Evolutionary conservation across 2,113 vertebrate species (phyloP), one percentile per base, ranked within the genome.

Genomic region (Erinaceus europaeus): DNA sequence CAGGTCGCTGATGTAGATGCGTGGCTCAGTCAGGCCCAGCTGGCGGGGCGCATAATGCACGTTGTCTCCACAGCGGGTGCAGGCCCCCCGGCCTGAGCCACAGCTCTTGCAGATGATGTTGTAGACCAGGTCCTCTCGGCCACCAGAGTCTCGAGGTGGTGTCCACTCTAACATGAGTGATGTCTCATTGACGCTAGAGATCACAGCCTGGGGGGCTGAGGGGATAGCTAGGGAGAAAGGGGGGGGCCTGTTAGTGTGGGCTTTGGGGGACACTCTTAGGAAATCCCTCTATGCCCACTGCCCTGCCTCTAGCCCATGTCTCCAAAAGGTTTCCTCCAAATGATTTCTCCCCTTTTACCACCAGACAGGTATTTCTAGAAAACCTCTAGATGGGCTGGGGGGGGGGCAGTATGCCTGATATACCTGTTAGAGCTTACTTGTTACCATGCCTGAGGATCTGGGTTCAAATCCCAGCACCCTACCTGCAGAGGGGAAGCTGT

Each of bases 31-130:
- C 79, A 99, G 97, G 67, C 99, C 99, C 93, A 99, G 98, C 97
- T 99, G 99, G 2, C 98, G 98, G 0, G 99, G 99, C 0, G 98
- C 88, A 0, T 99, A 99, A 96, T 98, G 98, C 74, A 99, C 99
- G 0, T 99, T 98, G 97, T 99, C 99, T 23, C 98, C 98, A 0
- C 99, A 99, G 95, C 99, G 99, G 0, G 98, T 98, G 95, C 99
- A 99, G 0, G 98, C 97, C 0, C 98, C 98, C 0, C 98, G 97
- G 0, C 98, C 98, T 0, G 98, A 98, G 23, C 98, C 98, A 0
- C 99, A 99, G 96, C 98, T 99, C 95, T 99, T 99, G 94, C 99
- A 99, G 95, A 99, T 99, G 96, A 99, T 98, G 96, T 99, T 99
- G 96, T 99, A 99, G 29, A 99, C 98, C 4, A 99, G 97, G 14